Evolutionary conservation across 1,140 invertebrate species (phyloP).

Genomic region (Brachionus sp.): DNA sequence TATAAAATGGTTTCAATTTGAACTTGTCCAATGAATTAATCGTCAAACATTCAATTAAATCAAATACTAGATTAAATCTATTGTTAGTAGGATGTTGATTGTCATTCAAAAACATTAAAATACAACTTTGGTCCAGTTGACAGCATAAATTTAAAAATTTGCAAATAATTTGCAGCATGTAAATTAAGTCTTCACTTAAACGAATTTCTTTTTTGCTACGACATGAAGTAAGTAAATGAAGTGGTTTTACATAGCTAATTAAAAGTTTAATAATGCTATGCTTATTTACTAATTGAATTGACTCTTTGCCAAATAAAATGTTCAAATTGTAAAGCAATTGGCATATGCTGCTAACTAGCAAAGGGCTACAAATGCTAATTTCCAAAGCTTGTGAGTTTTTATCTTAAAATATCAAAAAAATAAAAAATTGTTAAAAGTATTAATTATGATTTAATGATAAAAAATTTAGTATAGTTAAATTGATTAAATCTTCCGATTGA

Average conservation of each 20-base stretch:
- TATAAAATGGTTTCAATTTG: slow-evolving; percentile 25
- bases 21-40: neutral
- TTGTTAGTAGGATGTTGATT: slow-evolving; percentile 3
- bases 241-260: slow-evolving; percentile 36
- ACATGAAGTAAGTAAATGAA: neutral
- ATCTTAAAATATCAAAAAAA: neutral
- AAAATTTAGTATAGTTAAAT: no score
- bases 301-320: neutral
- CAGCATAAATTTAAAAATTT: slow-evolving; percentile 31
- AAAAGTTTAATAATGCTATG: slow-evolving; percentile 25
- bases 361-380: slow-evolving; percentile 11
- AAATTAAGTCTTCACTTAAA: neutral
- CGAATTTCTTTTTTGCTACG: neutral
- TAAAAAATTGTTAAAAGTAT: no score
- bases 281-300: neutral
- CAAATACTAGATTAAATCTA: slow-evolving; percentile 12
- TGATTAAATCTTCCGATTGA: no score
- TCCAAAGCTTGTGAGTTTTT: neutral
- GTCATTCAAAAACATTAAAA: slow-evolving; percentile 21
- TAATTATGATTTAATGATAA: no score
- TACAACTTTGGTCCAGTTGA: slow-evolving; percentile 26
- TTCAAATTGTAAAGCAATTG: slow-evolving; percentile 4
- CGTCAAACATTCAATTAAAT: slow-evolving; percentile 32
- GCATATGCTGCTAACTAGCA: slow-evolving; percentile 23
- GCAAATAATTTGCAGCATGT: neutral